Evolutionary conservation across 2,113 vertebrate species (phyloP).

Genomic region (Rhinolophus sinicus): DNA sequence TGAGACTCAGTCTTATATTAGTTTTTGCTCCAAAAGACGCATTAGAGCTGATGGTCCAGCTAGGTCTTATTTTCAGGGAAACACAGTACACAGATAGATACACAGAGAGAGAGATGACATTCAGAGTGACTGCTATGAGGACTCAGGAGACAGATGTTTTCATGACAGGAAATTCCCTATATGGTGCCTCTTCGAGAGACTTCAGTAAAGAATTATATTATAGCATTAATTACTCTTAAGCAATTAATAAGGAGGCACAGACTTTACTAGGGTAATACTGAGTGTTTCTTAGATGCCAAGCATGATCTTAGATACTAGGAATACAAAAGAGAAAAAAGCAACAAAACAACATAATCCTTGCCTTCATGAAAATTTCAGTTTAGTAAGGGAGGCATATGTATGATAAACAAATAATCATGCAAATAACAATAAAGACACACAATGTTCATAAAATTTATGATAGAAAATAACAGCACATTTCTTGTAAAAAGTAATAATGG

Average conservation of each 20-base stretch:
- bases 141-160: not conserved
- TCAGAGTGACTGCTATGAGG: not conserved
- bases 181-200: not conserved
- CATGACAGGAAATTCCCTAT: not conserved
- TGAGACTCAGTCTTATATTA: too few relatives aligned
- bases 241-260: not conserved
- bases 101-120: not conserved
- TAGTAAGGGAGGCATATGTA: not conserved
- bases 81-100: too few relatives aligned
- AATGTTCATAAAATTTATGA: not conserved
- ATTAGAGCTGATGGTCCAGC: too few relatives aligned
- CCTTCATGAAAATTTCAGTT: not conserved
- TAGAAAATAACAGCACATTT: not conserved
- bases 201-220: constrained; percentile 15
- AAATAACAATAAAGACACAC: not conserved
- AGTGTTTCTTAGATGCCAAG: not conserved
- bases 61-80: too few relatives aligned
- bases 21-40: too few relatives aligned
- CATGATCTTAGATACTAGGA: not conserved
- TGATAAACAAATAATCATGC: not conserved
- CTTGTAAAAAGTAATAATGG: not conserved
- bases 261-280: not conserved
- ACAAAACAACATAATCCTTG: not conserved
- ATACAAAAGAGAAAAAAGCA: not conserved
- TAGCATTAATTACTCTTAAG: constrained; percentile 28